phyloP scores from a whole-genome alignment of 2,797 vertebrate genomes.

The Macroramphosus scolopax region DNA sequence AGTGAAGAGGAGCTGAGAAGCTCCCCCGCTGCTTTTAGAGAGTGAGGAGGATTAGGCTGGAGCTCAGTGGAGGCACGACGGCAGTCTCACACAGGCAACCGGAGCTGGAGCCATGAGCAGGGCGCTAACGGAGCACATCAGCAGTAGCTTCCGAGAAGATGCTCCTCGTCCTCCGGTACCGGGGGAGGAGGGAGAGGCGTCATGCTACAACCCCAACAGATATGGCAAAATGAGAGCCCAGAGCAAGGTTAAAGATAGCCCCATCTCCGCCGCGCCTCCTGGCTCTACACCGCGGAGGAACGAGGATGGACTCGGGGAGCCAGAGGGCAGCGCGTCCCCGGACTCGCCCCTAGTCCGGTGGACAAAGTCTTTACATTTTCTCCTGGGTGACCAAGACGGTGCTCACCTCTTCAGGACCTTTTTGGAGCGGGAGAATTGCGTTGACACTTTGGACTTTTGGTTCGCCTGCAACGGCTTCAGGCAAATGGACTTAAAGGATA shows the following conservation, averaged over 20 bases:
- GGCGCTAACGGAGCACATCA: constrained; percentile 84
- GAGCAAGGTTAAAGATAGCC: constrained; percentile 69
- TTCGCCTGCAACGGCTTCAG: constrained; percentile 98
- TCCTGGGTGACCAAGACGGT: constrained; percentile 95
- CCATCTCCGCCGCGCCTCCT: constrained; percentile 53
- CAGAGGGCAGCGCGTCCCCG: constrained; percentile 93
- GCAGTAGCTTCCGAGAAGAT: constrained; percentile 93
- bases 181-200: constrained; percentile 91
- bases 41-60: constrained; percentile 79
- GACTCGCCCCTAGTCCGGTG: constrained; percentile 91
- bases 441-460: constrained; percentile 98
- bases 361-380: constrained; percentile 94
- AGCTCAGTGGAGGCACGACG: constrained; percentile 74
- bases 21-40: constrained; percentile 89
- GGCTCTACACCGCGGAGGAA: constrained; percentile 84
- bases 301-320: constrained; percentile 93
- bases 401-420: constrained; percentile 96
- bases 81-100: constrained; percentile 66
- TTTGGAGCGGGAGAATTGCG: constrained; percentile 92
- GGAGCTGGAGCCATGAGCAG: constrained; percentile 88
- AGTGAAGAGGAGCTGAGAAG: constrained; percentile 84
- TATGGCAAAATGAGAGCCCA: constrained; percentile 81
- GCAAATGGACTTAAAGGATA: constrained; percentile 96
- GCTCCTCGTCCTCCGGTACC: constrained; percentile 94
- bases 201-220: constrained; percentile 77